phyloP scores from a whole-genome alignment of 2,797 vertebrate species.

The Bradypus variegatus region DNA sequence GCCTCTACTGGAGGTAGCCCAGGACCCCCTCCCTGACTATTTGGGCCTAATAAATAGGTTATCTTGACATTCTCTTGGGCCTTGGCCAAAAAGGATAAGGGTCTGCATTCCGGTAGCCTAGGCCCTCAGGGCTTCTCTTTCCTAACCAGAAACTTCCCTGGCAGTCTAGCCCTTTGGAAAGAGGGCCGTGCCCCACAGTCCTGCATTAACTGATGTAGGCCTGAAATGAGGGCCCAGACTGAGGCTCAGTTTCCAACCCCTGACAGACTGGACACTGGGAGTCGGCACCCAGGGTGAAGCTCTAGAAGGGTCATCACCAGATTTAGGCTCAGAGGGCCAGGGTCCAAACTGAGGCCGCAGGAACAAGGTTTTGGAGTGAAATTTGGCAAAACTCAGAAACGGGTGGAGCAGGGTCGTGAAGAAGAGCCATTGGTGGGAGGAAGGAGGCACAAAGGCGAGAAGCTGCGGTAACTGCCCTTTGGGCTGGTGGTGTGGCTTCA shows the following conservation, averaged over 20 bases:
- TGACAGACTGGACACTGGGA: background rate
- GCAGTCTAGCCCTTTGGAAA: background rate
- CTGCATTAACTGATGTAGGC: background rate
- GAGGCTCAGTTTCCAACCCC: background rate
- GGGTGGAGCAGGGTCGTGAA: constrained; percentile 59
- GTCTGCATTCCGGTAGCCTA: background rate
- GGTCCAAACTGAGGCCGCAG: background rate
- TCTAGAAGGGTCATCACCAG: background rate
- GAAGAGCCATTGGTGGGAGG: constrained; percentile 59
- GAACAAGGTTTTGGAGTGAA: background rate
- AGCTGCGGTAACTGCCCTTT: constrained; percentile 42
- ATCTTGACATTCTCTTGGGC: background rate
- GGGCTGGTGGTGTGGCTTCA: constrained; percentile 11
- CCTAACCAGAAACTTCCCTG: background rate
- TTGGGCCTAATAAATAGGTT: background rate
- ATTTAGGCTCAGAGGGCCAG: background rate
- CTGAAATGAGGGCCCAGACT: background rate
- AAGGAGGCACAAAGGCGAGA: constrained; percentile 25
- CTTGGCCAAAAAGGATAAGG: background rate
- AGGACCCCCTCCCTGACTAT: background rate
- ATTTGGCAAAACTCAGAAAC: constrained; percentile 11
- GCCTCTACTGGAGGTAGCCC: background rate
- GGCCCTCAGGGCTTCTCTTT: background rate
- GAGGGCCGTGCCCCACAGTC: background rate
- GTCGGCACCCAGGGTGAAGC: background rate